Evolutionary conservation across 2,113 vertebrate species (phyloP), one percentile per base, ranked within the genome.

Genomic region (Aplodontia rufa): DNA sequence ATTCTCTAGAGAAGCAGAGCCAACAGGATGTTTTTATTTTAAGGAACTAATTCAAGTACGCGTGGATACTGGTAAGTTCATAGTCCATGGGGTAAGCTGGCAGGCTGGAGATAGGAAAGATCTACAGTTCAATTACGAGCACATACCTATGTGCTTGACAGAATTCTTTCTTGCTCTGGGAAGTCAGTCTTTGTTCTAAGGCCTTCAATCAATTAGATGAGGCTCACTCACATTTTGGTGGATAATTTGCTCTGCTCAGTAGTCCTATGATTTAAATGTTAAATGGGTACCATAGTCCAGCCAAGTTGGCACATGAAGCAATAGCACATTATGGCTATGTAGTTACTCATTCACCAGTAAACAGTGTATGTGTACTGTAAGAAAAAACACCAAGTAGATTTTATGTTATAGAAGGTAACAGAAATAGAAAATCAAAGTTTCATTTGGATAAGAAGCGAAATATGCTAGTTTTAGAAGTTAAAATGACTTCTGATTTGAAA

Each of bases 401-500:
- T 87, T 82, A 83, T 90, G 91, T 78, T 79, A 40, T 32, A 76
- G 37, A 83, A 83, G 26, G 69, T 66, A 64, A 71, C 7, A 93
- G 66, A 93, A 74, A 71, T 88, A 62, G 78, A 74, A 89, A 90
- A 51, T 55, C 12, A 81, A 26, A 72, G 45, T 83, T 94, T 92
- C 17, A 58, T 64, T 95, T 37, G 37, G 42, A 22, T 75, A 66
- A 86, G 32, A 86, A 68, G 22, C n/a, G 81, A 85, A 86, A 3
- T 22, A 55, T 37, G 32, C 30, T 87, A 42, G 55, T 32, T 91
- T 40, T 51, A 30, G 28, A 91, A 80, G 66, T n/a, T 84, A 85
- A 91, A 94, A 72, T 80, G 16, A 17, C 47, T 95, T 91, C 55
- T n/a, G 19, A 79, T 22, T 89, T 87, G 91, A 72, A 76, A 75